A percentile compares a stretch with the other conserved stretches of the same genome.
phyloP scores from a whole-genome alignment of 2,888 invertebrate genomes.

The Liodrosophila aerea region DNA sequence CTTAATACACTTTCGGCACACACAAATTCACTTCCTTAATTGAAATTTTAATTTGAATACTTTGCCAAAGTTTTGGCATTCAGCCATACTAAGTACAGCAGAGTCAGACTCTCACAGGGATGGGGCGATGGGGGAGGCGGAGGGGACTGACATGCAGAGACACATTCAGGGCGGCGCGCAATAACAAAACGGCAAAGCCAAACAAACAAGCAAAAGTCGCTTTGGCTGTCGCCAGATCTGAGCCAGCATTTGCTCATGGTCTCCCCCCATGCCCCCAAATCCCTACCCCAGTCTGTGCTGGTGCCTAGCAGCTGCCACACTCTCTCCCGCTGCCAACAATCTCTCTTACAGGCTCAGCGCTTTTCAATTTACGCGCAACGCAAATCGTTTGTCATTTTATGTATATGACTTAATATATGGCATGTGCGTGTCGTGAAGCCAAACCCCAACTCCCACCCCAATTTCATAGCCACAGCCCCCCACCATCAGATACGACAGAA shows the following conservation, averaged over 20 bases:
- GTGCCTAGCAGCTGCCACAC: conserved; percentile 3
- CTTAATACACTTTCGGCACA: conserved; percentile 76
- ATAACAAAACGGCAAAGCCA: conserved; percentile 56
- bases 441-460: conserved; percentile 10
- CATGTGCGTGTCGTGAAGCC: conserved; percentile 62
- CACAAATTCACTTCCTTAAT: conserved; percentile 77
- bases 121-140: no score
- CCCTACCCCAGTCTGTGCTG: no score
- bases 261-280: background rate
- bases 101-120: no score
- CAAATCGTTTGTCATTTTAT: conserved; percentile 77
- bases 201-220: conserved; percentile 63
- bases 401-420: conserved; percentile 69
- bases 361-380: conserved; percentile 72
- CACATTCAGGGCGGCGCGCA: conserved; percentile 38
- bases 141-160: conserved; percentile 32
- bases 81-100: conserved; percentile 44
- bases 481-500: conserved; percentile 2
- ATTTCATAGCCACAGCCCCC: background rate
- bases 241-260: conserved; percentile 17
- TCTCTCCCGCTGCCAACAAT: conserved; percentile 43
- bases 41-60: conserved; percentile 79
- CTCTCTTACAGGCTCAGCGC: conserved; percentile 68
- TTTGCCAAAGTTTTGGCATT: conserved; percentile 75
- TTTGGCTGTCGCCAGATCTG: conserved; percentile 47